Evolutionary conservation across 2,113 vertebrate species (phyloP).

Genomic region (Megaptera novaeangliae): DNA sequence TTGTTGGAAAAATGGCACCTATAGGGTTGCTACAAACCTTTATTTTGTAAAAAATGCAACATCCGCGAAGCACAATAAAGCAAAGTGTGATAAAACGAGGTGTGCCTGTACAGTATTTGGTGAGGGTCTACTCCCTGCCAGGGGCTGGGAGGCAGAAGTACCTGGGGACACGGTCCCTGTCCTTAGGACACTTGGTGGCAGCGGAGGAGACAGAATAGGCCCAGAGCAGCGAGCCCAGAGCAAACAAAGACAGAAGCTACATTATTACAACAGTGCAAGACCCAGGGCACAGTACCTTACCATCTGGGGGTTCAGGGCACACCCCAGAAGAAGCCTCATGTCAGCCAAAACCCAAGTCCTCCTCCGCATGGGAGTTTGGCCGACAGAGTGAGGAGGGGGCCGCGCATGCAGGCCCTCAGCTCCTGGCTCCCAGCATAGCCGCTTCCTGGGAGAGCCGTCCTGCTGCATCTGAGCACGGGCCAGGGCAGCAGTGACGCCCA

Average conservation of each 20-base stretch:
- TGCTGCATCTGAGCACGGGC: neutral
- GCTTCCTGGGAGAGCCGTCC: neutral
- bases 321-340: neutral
- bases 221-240: neutral
- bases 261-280: fast-evolving
- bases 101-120: neutral
- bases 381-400: neutral
- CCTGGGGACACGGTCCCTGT: neutral
- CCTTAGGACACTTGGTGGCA: neutral
- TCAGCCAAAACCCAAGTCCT: neutral
- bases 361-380: neutral
- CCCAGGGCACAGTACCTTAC: neutral
- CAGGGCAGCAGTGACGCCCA: neutral
- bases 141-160: neutral
- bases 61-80: neutral
- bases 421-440: neutral
- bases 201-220: no score
- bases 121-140: neutral
- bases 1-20: neutral
- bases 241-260: neutral
- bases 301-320: neutral
- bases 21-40: neutral
- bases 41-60: no score
- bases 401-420: fast-evolving
- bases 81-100: no score